These are phyloP conservation scores for Sclerurus mexicanus DNA, from an alignment of 2,113 vertebrate genomes.

Conservation along the genomic window DNA sequence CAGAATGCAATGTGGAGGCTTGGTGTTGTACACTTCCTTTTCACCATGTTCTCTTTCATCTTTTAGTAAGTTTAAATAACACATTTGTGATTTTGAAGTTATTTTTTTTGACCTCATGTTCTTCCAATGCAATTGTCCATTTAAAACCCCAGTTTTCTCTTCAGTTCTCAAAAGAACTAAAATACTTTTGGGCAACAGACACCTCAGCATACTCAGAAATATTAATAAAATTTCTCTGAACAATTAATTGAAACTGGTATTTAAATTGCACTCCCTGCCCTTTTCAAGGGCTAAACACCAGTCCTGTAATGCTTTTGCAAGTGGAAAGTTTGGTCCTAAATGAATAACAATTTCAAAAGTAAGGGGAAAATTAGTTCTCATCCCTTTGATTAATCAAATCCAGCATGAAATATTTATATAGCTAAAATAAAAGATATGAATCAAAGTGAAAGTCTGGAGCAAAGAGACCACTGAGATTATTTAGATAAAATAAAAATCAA, in stretches of 20 bases:
- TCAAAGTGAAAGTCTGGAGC: slow-evolving; percentile 1
- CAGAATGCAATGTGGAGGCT: neutral
- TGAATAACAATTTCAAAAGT: neutral
- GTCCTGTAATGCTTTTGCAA: neutral
- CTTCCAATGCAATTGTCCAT: neutral
- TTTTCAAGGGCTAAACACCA: neutral
- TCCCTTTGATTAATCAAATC: slow-evolving; percentile 9
- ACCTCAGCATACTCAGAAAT: neutral
- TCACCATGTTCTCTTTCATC: neutral
- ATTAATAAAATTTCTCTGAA: neutral
- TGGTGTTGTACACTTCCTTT: neutral
- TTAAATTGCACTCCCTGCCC: neutral
- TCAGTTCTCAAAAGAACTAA: neutral
- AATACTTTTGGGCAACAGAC: neutral
- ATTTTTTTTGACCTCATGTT: neutral
- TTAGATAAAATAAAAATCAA: slow-evolving; percentile 38
- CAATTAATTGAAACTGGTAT: neutral
- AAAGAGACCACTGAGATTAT: neutral
- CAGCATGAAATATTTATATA: slow-evolving; percentile 33
- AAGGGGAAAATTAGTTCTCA: neutral
- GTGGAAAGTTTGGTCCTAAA: neutral
- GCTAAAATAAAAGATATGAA: slow-evolving; percentile 36
- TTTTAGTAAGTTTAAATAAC: neutral
- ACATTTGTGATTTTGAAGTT: neutral
- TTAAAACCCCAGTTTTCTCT: neutral